Evolutionary conservation across 2,797 vertebrate species (phyloP).

Genomic region (Gambelia wislizenii): DNA sequence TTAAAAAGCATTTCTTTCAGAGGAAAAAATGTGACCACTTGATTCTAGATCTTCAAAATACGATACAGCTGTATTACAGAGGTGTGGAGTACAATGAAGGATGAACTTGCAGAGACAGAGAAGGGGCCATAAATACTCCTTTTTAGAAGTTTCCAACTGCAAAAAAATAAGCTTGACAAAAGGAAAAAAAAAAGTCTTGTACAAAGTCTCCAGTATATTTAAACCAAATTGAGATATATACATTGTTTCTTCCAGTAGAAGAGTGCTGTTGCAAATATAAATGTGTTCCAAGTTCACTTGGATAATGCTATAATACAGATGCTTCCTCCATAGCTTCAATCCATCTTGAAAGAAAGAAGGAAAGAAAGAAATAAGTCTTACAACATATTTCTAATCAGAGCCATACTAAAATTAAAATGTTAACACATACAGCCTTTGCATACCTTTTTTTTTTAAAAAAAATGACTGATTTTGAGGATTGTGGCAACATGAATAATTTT

Average conservation of each 20-base stretch:
- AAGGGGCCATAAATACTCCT: slow-evolving; percentile 70
- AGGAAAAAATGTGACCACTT: background rate
- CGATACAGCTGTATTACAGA: slow-evolving; percentile 56
- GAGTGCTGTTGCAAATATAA: slow-evolving; percentile 49
- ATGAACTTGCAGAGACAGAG: slow-evolving; percentile 57
- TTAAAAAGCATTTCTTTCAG: slow-evolving; percentile 45
- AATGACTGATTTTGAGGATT: background rate
- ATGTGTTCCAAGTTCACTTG: slow-evolving; percentile 64
- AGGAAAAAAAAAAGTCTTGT: slow-evolving; percentile 36
- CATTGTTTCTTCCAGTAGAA: slow-evolving; percentile 53
- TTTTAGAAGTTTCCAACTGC: slow-evolving; percentile 56
- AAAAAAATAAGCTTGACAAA: slow-evolving; percentile 46
- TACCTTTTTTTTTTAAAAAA: slow-evolving; percentile 14
- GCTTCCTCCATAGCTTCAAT: slow-evolving; percentile 96
- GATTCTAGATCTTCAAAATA: slow-evolving; percentile 55
- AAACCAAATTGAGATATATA: slow-evolving; percentile 51
- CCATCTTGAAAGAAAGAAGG: slow-evolving; percentile 84
- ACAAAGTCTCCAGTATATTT: slow-evolving; percentile 52
- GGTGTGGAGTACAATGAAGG: slow-evolving; percentile 40
- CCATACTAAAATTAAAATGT: background rate
- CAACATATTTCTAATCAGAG: background rate
- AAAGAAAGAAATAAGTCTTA: background rate
- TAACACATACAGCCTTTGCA: background rate
- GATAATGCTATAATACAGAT: slow-evolving; percentile 89
- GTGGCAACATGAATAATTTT: background rate